Base-by-base conservation (phyloP, 1,140 invertebrate genomes). In the Euwallacea fornicatus region DNA sequence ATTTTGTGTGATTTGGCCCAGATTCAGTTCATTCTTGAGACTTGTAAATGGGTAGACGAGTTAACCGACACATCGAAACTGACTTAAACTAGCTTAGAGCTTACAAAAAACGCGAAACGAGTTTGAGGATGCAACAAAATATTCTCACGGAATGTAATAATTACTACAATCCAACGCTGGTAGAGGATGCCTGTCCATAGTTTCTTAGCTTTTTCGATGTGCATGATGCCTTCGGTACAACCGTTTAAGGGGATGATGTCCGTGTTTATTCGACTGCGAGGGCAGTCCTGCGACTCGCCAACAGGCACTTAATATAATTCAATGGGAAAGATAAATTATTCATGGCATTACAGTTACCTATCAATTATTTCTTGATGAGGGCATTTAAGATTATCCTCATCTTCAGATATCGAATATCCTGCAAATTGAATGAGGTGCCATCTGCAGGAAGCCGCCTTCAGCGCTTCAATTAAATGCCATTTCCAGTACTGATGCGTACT, bases 81-180 rank as follows among this genome's bases (percentile, higher is more conserved):
- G 21, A 33, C 21, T 4, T 33, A 33, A 33, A 33, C 21, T 33
- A 4, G 21, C 21, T 33, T 33, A 4, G 21, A 33, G 21, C 21
- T 1, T 33, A 33, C 21, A 56, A 56, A 56, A 56, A 15, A 6
- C 10, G 6, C 1, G 7, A 56, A 56, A 56, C 54, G 16, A 16
- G 54, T 56, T 56, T 56, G n/a, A 56, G 4, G 16, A 56, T 56
- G n/a, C 10, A 13, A 50, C 9, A 15, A 21, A 15, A 10, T 56
- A 2, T 56, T 56, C 46, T 56, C 54, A 56, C 54, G 16, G 54
- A 15, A 56, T 56, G 54, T 7, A 15, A 56, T 56, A 56, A 56
- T 56, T 56, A 56, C 16, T 56, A 21, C 16, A 21, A 56, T 13
- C 8, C 54, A 15, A 2, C 11, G 16, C 8, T 16, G 16, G 54